Evolutionary conservation across 2,113 vertebrate genomes (phyloP), one percentile per base, ranked within the genome.

Genomic region (Psophia crepitans): DNA sequence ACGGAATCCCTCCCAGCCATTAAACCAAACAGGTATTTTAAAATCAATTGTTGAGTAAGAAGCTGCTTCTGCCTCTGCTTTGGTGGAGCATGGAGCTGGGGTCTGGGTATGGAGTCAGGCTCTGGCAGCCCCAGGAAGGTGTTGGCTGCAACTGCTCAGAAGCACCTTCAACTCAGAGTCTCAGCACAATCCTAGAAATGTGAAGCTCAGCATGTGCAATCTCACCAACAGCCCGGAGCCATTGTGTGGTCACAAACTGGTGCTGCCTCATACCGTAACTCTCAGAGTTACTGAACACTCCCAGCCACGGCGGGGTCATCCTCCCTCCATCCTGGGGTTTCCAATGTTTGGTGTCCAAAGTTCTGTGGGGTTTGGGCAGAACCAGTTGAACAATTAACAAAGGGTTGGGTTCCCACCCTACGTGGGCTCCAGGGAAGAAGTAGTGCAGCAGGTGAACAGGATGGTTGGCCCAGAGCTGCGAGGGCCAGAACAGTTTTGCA

Each of bases 371-470:
- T 44, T 54, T 73, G 37, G 43, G 54, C 44, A 75, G 89, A 66
- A 79, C 11, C 21, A 32, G 58, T 0, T 32, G 41, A 19, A 68
- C 0, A 0, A 46, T 46, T 27, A 12, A 41, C 18, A 30, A 14
- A 28, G 23, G 32, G 53, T 37, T 5, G 4, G 63, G 28, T 24
- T 82, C 58, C 48, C 70, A 58, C 23, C 39, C 27, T 6, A 18
- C 21, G 12, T 3, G 32, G 54, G 43, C 41, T 63, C 44, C 48
- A 35, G 79, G 27, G 58, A 58, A 76, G 39, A 35, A 2, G 0
- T 0, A 2, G 19, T 11, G 35, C 32, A 56, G 44, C 24, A 1
- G 4, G 35, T 35, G 65, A 80, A 43, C 1, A 3, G 49, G 60
- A 14, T 39, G 68, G 33, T 39, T 79, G 82, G 35, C 27, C 24